A percentile compares a stretch with the other conserved stretches of the same genome.
Evolutionary conservation across 2,888 invertebrate genomes (phyloP).

Genomic region (Ferrisia virgata): DNA sequence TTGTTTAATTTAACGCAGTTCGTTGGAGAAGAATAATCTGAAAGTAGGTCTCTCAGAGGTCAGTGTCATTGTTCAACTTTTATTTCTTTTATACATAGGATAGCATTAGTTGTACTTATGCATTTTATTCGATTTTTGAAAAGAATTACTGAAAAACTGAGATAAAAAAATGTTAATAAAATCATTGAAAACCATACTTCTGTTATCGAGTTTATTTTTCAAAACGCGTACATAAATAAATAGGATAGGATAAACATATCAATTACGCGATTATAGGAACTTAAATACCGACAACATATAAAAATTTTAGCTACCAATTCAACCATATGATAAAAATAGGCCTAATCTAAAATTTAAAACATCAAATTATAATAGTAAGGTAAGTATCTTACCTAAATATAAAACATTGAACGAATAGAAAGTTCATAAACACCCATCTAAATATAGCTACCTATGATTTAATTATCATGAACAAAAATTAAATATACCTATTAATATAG

Average conservation of each 20-base stretch:
- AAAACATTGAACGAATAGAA: no score
- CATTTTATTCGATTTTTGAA: not conserved
- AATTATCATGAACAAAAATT: not conserved
- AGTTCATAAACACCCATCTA: no score
- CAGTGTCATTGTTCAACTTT: conserved; percentile 22
- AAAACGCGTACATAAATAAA: not conserved
- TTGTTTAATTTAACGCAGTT: not conserved
- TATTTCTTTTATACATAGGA: not conserved
- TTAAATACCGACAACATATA: not conserved
- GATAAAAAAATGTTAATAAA: no score
- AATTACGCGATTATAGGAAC: not conserved
- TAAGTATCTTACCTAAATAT: no score
- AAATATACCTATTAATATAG: not conserved
- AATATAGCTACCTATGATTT: no score
- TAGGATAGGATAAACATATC: not conserved
- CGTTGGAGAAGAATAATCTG: not conserved
- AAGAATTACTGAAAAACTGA: no score
- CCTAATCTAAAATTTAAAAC: no score
- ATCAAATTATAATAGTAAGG: no score
- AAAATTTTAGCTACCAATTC: not conserved
- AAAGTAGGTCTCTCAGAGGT: conserved; percentile 23
- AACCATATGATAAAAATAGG: no score
- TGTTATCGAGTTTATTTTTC: not conserved
- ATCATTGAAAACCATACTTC: not conserved
- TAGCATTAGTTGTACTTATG: not conserved